A percentile compares a stretch with the other conserved stretches of the same genome.
These are phyloP conservation scores for Caenorhabditis becei DNA, from an alignment of 2,888 invertebrate genomes.

Conservation along the genomic window DNA sequence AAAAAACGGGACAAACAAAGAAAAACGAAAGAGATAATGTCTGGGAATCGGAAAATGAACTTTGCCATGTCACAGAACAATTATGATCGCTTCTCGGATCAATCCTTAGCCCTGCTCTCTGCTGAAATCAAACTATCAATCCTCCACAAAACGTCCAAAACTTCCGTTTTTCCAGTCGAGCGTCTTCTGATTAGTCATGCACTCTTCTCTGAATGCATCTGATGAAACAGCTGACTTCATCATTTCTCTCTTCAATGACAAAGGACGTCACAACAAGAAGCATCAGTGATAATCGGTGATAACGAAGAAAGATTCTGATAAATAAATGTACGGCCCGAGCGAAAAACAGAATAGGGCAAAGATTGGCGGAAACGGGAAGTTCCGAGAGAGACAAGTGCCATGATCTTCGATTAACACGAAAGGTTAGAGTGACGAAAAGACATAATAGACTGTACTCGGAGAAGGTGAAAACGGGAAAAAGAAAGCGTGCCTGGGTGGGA, in stretches of 20 bases:
- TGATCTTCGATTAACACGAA: background rate
- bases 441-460: background rate
- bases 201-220: slow-evolving; percentile 20
- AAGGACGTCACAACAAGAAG: slow-evolving; percentile 50
- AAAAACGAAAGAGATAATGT: too few species aligned
- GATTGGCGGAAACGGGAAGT: slow-evolving; percentile 8
- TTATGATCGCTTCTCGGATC: too few species aligned
- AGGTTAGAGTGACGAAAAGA: background rate
- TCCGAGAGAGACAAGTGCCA: background rate
- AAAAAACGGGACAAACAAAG: too few species aligned
- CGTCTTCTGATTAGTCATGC: slow-evolving; percentile 32
- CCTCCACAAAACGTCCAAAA: background rate
- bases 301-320: slow-evolving; percentile 30
- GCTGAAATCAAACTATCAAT: too few species aligned
- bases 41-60: background rate
- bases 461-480: background rate
- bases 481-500: background rate
- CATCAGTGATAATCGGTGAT: slow-evolving; percentile 36
- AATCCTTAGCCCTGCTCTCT: too few species aligned
- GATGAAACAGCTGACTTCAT: slow-evolving; percentile 26
- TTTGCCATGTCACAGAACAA: background rate
- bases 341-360: slow-evolving; percentile 26
- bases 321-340: slow-evolving; percentile 17
- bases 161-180: background rate
- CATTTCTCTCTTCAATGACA: background rate